These are phyloP conservation scores for Napeogenes sylphis DNA, from an alignment of 2,888 invertebrate genomes.

Conservation along the genomic window DNA sequence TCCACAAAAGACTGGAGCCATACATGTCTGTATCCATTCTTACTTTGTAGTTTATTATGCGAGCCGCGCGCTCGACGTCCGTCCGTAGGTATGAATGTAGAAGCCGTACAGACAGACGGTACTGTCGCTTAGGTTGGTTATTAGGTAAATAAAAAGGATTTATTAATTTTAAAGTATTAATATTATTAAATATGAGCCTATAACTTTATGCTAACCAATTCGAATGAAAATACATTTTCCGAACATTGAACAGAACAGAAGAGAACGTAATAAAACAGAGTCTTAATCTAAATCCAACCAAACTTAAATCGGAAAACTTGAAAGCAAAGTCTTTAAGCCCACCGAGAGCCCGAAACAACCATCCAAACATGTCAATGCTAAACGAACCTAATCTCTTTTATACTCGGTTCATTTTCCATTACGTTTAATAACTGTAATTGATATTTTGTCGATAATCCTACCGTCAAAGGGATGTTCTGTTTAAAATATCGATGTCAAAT, in stretches of 20 bases:
- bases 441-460: slow-evolving; percentile 33
- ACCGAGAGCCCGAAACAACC: slow-evolving; percentile 22
- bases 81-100: slow-evolving; percentile 32
- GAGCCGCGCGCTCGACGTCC: slow-evolving; percentile 28
- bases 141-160: not conserved
- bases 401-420: slow-evolving; percentile 15
- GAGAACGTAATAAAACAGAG: slow-evolving; percentile 12
- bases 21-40: slow-evolving; percentile 26
- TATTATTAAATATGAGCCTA: not conserved
- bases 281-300: slow-evolving; percentile 20
- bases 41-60: slow-evolving; percentile 24
- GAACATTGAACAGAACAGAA: slow-evolving; percentile 1
- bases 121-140: slow-evolving; percentile 17
- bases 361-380: slow-evolving; percentile 11
- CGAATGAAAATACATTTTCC: not conserved
- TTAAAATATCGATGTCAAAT: not conserved
- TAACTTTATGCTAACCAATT: not conserved
- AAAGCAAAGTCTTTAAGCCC: slow-evolving; percentile 23
- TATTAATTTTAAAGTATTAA: not conserved
- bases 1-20: not conserved
- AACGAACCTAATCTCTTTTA: slow-evolving; percentile 14
- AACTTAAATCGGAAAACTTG: slow-evolving; percentile 31
- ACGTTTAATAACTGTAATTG: slow-evolving; percentile 17
- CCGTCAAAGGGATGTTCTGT: not conserved
- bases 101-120: slow-evolving; percentile 26